Base-by-base conservation (phyloP, 2,113 vertebrate genomes). In the Gallinago undulata region DNA sequence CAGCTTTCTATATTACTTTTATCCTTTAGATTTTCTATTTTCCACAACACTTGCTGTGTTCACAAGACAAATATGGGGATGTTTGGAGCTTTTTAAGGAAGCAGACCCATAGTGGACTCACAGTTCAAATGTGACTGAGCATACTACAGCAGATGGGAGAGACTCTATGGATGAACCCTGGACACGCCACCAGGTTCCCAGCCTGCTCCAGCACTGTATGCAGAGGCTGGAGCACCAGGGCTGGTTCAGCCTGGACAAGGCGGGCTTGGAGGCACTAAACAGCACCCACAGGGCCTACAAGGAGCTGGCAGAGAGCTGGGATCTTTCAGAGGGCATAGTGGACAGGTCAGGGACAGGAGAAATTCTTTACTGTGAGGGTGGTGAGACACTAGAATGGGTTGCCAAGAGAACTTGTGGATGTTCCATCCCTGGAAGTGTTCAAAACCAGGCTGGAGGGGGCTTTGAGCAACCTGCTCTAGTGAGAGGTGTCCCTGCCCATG, bases 161-260 rank as follows among this genome's bases (percentile, higher is more conserved):
- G 19, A 37, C 8, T 13, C 48, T 1, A 2, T n/a, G 13, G 33
- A 51, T 0, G 0, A 1, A 11, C 69, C 9, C 13, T 48, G 18
- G 60, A 28, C 19, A 31, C 0, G 4, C 39, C 30, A 14, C 6
- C 0, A 1, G 15, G 13, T 19, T 70, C 19, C 45, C 59, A 64
- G 53, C 11, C 48, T 33, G 53, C 27, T 35, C 39, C 28, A 22
- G 9, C 0, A 2, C 57, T 50, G 18, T 11, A 11, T 1, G 3
- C 47, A 9, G 28, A 3, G 5, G 33, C 27, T 70, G 6, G 3
- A 43, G 6, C 41, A 66, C 5, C 7, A 30, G 24, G 6, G 11
- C 21, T 77, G 13, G 1, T 24, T 64, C 53, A 56, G 16, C 23
- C 6, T 37, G n/a, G 25, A 41, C 31, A 76, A 4, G 1, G 0